These are phyloP conservation scores for Mellilla xanthometata DNA, from an alignment of 2,888 invertebrate genomes.

Conservation along the genomic window DNA sequence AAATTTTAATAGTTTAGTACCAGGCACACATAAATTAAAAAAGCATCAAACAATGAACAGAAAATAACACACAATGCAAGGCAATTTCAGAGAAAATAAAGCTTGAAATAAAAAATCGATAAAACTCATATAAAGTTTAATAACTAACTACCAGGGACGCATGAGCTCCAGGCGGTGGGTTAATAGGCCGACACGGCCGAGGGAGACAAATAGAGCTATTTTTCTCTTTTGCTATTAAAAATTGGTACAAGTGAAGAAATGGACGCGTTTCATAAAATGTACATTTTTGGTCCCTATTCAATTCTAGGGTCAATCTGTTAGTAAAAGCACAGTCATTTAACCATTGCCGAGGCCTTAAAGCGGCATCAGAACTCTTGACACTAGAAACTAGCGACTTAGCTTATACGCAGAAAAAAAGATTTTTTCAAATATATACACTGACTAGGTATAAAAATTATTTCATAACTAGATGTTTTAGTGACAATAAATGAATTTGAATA, in stretches of 20 bases:
- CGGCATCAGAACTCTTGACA: too few relatives aligned
- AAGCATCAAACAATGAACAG: neutral
- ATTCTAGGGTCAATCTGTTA: too few relatives aligned
- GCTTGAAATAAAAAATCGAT: constrained; percentile 16
- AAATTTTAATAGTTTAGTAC: neutral
- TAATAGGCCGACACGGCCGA: constrained; percentile 45
- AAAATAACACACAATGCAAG: neutral
- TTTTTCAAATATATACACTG: too few relatives aligned
- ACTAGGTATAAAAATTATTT: too few relatives aligned
- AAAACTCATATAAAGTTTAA: constrained; percentile 24
- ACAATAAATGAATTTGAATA: too few relatives aligned
- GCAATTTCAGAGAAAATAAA: constrained; percentile 6
- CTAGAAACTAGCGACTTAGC: too few relatives aligned
- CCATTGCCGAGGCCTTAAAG: too few relatives aligned
- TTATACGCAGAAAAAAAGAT: too few relatives aligned
- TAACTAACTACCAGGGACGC: constrained; percentile 21
- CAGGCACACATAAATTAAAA: neutral
- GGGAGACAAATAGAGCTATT: constrained; percentile 54
- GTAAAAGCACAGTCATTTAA: too few relatives aligned
- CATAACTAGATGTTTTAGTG: too few relatives aligned
- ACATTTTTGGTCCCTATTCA: too few relatives aligned
- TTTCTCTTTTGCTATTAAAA: constrained; percentile 50
- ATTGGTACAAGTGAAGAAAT: constrained; percentile 12
- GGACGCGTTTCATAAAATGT: neutral
- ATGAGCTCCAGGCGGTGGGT: constrained; percentile 29